Evolutionary conservation across 2,797 vertebrate genomes (phyloP).

Genomic region (Halcyon smyrnensis): DNA sequence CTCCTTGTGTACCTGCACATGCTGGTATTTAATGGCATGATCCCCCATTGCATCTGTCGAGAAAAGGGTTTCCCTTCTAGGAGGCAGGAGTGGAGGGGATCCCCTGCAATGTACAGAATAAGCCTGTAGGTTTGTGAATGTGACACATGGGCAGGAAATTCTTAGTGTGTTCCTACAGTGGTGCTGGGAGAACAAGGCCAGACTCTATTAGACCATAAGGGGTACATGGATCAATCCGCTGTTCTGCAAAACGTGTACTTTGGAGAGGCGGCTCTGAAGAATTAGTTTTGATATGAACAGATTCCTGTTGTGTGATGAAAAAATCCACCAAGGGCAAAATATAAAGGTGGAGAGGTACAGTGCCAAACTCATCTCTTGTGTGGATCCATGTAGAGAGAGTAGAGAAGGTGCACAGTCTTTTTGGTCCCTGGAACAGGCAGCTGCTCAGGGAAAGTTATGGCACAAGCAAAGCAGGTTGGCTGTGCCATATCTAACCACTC

Average conservation of each 20-base stretch:
- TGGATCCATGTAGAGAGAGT: rapidly evolving
- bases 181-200: not conserved
- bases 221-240: not conserved
- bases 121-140: not conserved
- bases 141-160: not conserved
- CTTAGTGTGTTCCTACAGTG: not conserved
- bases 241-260: not conserved
- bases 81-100: not conserved
- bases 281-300: not conserved
- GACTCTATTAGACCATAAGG: not conserved
- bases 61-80: not conserved
- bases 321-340: not conserved
- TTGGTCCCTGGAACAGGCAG: not conserved
- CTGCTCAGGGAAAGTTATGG: not conserved
- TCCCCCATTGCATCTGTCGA: too few relatives aligned
- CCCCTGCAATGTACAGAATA: not conserved
- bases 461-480: not conserved
- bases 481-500: not conserved
- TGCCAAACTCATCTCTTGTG: not conserved
- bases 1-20: too few relatives aligned
- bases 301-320: not conserved
- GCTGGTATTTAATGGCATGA: not conserved
- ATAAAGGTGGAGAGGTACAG: not conserved
- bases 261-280: not conserved
- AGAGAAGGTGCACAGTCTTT: not conserved